These are phyloP conservation scores for Trematocara marginatum DNA, from an alignment of 2,113 vertebrate species.

Conservation along the genomic window DNA sequence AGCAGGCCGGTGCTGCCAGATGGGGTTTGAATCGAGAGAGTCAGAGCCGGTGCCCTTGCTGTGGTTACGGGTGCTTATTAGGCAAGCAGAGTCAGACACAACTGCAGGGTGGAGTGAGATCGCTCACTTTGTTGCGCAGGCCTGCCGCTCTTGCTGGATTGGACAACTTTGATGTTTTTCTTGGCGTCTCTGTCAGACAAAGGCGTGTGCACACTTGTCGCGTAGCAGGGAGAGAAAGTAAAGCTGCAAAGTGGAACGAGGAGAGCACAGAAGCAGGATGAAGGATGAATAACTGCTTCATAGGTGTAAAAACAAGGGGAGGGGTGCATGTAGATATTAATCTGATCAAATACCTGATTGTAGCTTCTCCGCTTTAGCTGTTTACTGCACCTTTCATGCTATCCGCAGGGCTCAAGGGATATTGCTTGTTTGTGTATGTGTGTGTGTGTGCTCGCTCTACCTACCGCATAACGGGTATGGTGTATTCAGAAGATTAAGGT, in stretches of 20 bases:
- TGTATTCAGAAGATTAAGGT: slow-evolving; percentile 31
- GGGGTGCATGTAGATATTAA: background rate
- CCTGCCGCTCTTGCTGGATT: slow-evolving; percentile 3
- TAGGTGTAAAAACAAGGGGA: background rate
- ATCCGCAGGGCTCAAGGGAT: background rate
- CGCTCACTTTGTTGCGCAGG: slow-evolving; percentile 6
- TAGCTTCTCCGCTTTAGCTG: background rate
- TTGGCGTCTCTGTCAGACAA: slow-evolving; percentile 56
- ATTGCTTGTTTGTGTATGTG: background rate
- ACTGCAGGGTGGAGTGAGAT: slow-evolving; percentile 55
- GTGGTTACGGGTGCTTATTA: slow-evolving; percentile 61
- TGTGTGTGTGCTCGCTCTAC: background rate
- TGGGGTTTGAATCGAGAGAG: slow-evolving; percentile 37
- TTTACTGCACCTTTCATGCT: background rate
- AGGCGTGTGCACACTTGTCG: slow-evolving; percentile 52
- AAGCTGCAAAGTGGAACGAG: background rate
- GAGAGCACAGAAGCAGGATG: background rate
- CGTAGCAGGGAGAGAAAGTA: slow-evolving; percentile 18
- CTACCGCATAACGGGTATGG: background rate
- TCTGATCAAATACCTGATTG: background rate
- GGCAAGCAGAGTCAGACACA: slow-evolving; percentile 40
- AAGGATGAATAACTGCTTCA: background rate
- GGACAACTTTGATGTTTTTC: slow-evolving; percentile 56
- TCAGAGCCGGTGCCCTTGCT: slow-evolving; percentile 34
- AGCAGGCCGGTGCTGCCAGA: slow-evolving; percentile 43